Percentiles rank a stretch among this genome's conserved stretches.
Evolutionary conservation across 2,113 vertebrate species (phyloP).

Genomic region (Leptodactylus fuscus): DNA sequence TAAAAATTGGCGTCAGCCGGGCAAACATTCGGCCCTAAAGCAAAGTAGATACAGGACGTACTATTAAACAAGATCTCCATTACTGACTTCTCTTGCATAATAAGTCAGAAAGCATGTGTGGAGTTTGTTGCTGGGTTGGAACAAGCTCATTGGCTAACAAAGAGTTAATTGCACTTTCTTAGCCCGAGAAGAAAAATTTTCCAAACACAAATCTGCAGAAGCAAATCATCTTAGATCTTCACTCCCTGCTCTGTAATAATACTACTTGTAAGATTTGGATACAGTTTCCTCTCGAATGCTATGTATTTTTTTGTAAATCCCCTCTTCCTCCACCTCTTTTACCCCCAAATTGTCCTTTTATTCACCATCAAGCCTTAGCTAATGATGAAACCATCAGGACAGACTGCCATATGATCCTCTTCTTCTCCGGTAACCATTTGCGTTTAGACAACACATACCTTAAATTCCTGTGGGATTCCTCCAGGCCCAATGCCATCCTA

Average conservation of each 20-base stretch:
- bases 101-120: not conserved
- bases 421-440: constrained; percentile 30
- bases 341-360: not conserved
- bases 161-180: not conserved
- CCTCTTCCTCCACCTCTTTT: not conserved
- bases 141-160: not conserved
- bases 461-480: constrained; percentile 54
- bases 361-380: not conserved
- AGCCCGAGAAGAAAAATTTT: not conserved
- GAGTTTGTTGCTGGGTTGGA: no score
- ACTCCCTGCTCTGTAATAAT: not conserved
- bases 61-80: not conserved
- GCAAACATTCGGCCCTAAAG: no score
- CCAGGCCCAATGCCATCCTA: constrained; percentile 44
- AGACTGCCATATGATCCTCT: constrained; percentile 2
- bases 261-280: not conserved
- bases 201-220: not conserved
- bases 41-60: not conserved
- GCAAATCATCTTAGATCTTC: not conserved
- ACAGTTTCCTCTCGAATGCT: not conserved
- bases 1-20: no score
- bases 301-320: not conserved
- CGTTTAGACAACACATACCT: constrained; percentile 45
- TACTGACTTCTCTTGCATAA: not conserved
- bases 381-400: constrained; percentile 26